A percentile compares a stretch with the other conserved stretches of the same genome.
phyloP scores from a whole-genome alignment of 2,113 vertebrate species.

The Meriones unguiculatus region DNA sequence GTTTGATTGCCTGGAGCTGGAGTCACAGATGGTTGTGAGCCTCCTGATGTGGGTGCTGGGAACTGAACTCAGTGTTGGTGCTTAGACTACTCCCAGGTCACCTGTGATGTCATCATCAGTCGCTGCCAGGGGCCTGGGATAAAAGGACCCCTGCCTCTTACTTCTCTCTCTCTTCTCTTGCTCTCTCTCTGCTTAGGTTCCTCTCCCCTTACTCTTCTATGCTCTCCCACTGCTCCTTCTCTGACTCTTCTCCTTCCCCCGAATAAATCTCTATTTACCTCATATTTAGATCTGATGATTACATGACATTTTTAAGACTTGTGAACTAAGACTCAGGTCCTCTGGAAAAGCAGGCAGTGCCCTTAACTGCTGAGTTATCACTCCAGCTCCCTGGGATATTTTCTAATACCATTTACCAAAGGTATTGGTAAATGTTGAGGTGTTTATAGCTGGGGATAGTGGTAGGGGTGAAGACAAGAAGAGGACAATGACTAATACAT shows the following conservation, averaged over 20 bases:
- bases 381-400: not conserved
- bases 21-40: not conserved
- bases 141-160: too few relatives aligned
- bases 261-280: too few relatives aligned
- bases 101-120: too few relatives aligned
- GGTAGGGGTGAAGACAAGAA: not conserved
- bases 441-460: not conserved
- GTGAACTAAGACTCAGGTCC: not conserved
- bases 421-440: not conserved
- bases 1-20: not conserved
- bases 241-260: too few relatives aligned
- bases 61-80: not conserved
- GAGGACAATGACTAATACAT: not conserved
- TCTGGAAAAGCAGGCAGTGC: not conserved
- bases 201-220: too few relatives aligned
- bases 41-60: not conserved
- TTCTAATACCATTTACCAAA: not conserved
- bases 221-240: too few relatives aligned
- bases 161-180: too few relatives aligned
- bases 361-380: not conserved
- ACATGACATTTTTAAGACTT: too few relatives aligned
- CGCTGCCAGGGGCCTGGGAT: too few relatives aligned
- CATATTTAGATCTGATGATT: too few relatives aligned
- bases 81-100: too few relatives aligned
- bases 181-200: too few relatives aligned